phyloP scores from a whole-genome alignment of 2,797 vertebrate species.

The Sebastes miniatus region DNA sequence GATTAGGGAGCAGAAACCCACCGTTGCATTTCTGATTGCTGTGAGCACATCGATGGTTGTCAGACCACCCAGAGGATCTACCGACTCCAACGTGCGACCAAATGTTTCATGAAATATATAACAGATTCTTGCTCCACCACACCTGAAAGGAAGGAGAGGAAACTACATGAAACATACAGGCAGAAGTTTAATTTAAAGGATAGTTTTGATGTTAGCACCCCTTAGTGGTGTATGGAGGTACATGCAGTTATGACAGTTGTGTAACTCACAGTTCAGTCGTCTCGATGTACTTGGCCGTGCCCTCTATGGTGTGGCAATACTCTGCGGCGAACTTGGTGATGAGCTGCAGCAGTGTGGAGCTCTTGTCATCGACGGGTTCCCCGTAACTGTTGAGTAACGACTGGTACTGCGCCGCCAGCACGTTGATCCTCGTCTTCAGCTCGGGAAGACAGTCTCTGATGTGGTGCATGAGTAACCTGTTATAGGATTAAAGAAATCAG shows the following conservation, averaged over 20 bases:
- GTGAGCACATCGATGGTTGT: conserved; percentile 97
- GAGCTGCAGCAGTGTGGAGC: conserved; percentile 94
- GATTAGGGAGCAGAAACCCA: conserved; percentile 62
- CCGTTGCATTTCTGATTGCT: conserved; percentile 98
- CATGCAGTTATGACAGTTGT: background rate
- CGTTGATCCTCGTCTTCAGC: conserved; percentile 96
- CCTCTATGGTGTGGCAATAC: conserved; percentile 98
- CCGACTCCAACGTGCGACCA: conserved; percentile 95
- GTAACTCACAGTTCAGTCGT: conserved; percentile 94
- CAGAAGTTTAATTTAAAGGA: background rate
- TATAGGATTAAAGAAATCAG: background rate
- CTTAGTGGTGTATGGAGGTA: conserved; percentile 15
- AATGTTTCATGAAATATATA: conserved; percentile 99
- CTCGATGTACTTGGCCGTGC: conserved; percentile 98
- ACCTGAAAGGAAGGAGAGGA: conserved; percentile 75
- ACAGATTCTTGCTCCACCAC: conserved; percentile 96
- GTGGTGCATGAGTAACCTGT: conserved; percentile 96
- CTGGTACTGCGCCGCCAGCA: conserved; percentile 96
- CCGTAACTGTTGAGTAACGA: conserved; percentile 95
- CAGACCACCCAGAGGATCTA: conserved; percentile 95
- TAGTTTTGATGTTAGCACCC: conserved; percentile 2
- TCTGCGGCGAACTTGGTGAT: conserved; percentile 99
- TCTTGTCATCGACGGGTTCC: conserved; percentile 95
- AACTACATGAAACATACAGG: background rate
- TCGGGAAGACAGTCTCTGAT: conserved; percentile 98